Evolutionary conservation across 2,797 vertebrate genomes (phyloP).

Genomic region (Phataginus tricuspis): DNA sequence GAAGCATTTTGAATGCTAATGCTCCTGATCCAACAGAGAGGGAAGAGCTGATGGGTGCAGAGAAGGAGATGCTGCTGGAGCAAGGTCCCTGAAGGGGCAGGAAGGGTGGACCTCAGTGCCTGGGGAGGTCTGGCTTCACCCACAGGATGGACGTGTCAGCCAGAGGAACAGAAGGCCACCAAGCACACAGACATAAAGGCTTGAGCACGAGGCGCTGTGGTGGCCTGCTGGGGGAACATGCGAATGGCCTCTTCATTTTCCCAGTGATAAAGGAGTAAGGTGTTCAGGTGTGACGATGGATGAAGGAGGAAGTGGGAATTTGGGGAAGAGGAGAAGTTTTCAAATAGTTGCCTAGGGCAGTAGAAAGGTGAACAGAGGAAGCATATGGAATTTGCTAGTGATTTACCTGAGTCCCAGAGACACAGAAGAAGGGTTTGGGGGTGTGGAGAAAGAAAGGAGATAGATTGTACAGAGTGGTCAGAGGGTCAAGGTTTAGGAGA

Average conservation of each 20-base stretch:
- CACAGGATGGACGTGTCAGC: no score
- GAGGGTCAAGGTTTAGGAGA: background rate
- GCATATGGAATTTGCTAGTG: background rate
- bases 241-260: background rate
- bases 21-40: background rate
- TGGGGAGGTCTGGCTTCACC: background rate
- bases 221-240: no score
- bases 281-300: background rate
- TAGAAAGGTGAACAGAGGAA: background rate
- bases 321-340: background rate
- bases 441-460: background rate
- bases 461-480: background rate
- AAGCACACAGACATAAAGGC: background rate
- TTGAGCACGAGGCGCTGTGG: background rate
- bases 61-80: background rate
- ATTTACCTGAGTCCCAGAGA: background rate
- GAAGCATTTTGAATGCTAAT: background rate
- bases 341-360: background rate
- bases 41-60: background rate
- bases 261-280: background rate
- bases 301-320: background rate
- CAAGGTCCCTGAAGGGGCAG: background rate
- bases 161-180: background rate
- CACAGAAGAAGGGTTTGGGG: background rate
- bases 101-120: accelerated